A percentile compares a stretch with the other conserved stretches of the same genome.
These are phyloP conservation scores for Perithous albicinctus DNA, from an alignment of 2,888 invertebrate genomes.

Conservation along the genomic window DNA sequence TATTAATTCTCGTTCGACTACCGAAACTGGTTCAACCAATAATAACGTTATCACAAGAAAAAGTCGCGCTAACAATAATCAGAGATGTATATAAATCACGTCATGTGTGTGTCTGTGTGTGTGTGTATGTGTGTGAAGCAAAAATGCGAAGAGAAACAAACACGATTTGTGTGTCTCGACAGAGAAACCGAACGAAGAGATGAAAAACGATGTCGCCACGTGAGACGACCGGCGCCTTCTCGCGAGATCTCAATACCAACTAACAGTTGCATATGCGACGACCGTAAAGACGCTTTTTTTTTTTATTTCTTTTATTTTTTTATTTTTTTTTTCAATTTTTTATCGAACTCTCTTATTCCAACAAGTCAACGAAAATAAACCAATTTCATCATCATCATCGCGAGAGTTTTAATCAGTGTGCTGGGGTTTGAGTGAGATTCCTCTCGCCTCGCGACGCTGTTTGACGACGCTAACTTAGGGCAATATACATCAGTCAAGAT, in stretches of 20 bases:
- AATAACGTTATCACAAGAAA: conserved; percentile 25
- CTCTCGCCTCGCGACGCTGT: conserved; percentile 7
- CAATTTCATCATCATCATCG: conserved; percentile 68
- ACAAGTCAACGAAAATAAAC: conserved; percentile 64
- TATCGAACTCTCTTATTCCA: conserved; percentile 38
- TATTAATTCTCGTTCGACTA: conserved; percentile 8
- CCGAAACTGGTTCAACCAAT: conserved; percentile 30
- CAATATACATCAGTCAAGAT: conserved; percentile 15
- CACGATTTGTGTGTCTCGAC: not conserved
- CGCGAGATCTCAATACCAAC: conserved; percentile 46
- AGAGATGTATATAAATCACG: not conserved
- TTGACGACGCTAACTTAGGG: too few relatives aligned
- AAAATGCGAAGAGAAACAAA: conserved; percentile 3
- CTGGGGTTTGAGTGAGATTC: conserved; percentile 42
- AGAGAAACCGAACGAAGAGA: conserved; percentile 49
- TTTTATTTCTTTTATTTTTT: conserved; percentile 44
- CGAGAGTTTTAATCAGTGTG: conserved; percentile 47
- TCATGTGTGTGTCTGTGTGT: too few relatives aligned
- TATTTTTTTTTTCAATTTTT: conserved; percentile 53
- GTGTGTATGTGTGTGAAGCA: too few relatives aligned
- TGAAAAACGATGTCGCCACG: conserved; percentile 57
- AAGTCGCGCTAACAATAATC: not conserved
- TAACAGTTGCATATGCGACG: conserved; percentile 51
- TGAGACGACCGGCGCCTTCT: conserved; percentile 38
- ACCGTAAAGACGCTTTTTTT: conserved; percentile 33